Evolutionary conservation across 35 echinoderm and acorn worm species (phyloP).

Genomic region (Apostichopus parvimensis): DNA sequence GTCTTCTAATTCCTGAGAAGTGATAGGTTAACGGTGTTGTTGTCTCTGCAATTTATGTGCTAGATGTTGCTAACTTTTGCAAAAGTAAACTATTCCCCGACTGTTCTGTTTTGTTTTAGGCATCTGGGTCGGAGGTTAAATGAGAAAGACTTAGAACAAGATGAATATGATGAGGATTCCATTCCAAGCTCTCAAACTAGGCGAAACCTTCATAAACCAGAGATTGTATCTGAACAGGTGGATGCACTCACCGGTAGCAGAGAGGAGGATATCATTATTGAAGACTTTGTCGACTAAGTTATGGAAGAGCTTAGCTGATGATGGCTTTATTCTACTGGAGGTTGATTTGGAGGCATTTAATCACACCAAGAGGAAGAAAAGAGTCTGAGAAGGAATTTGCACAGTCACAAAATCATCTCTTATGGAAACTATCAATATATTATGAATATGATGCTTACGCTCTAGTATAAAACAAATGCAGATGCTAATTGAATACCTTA

Average conservation of each 20-base stretch:
- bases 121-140: constrained; percentile 22
- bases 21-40: no score
- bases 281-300: constrained; percentile 50
- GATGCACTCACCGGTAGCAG: constrained; percentile 16
- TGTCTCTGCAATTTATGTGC: no score
- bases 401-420: no score
- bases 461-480: no score
- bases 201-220: constrained; percentile 11
- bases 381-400: no score
- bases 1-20: neutral
- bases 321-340: neutral
- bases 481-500: no score
- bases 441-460: no score
- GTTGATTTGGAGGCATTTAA: no score
- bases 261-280: constrained; percentile 28
- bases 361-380: no score
- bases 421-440: no score
- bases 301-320: neutral
- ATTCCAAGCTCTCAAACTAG: constrained; percentile 49
- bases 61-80: neutral
- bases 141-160: constrained; percentile 50
- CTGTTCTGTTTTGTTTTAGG: neutral
- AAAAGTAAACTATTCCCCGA: neutral
- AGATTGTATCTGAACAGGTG: constrained; percentile 29
- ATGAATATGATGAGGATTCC: constrained; percentile 14